A percentile compares a stretch with the other conserved stretches of the same genome.
Conservation (phyloP, 2,888 invertebrate species). For the Cotesia congregata region DNA sequence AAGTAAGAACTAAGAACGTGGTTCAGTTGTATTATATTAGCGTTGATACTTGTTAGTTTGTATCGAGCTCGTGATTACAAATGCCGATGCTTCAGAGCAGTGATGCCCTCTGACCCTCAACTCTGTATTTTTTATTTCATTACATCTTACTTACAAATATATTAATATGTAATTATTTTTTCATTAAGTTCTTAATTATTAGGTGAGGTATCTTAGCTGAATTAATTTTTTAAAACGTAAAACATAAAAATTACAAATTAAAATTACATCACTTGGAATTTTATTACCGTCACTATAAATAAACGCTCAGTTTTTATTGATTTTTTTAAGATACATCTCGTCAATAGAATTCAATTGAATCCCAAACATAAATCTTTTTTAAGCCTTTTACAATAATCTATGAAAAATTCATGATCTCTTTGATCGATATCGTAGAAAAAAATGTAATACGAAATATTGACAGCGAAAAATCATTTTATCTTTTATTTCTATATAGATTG, state of each 20-base stretch:
- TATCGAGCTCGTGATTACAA: constrained; percentile 59
- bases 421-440: not conserved
- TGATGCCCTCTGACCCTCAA: constrained; percentile 57
- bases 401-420: not conserved
- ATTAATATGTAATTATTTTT: not conserved
- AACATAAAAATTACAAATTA: not conserved
- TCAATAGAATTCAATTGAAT: not conserved
- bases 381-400: not conserved
- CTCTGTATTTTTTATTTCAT: constrained; percentile 48
- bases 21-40: not conserved
- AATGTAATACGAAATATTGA: not conserved
- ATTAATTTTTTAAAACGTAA: not conserved
- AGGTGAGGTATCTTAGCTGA: too few species aligned
- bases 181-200: too few species aligned
- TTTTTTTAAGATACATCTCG: not conserved
- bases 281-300: not conserved
- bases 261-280: not conserved
- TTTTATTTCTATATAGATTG: not conserved
- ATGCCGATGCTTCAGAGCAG: constrained; percentile 59
- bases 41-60: constrained; percentile 10
- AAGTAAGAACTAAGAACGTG: not conserved
- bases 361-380: not conserved
- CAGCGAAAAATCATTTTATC: not conserved
- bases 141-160: constrained; percentile 44
- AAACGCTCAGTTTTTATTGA: not conserved